These are phyloP conservation scores for Heliconius charithonia DNA, from an alignment of 2,888 invertebrate genomes.

Conservation along the genomic window DNA sequence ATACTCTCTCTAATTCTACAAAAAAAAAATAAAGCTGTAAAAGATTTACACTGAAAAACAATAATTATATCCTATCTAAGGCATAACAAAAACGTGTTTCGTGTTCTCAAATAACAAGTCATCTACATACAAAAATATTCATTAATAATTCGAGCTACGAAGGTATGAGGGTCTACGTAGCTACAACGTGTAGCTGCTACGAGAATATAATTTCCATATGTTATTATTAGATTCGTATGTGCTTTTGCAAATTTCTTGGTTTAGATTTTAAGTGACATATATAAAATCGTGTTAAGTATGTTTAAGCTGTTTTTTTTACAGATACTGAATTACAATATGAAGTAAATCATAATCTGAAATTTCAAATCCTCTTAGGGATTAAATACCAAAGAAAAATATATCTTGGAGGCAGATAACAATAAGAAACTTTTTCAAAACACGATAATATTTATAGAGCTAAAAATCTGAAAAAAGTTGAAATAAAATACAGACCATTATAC, in stretches of 20 bases:
- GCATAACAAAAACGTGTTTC: neutral
- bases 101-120: constrained; percentile 13
- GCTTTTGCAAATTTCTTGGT: neutral
- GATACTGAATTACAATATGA: neutral
- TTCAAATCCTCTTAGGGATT: no score
- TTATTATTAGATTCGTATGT: constrained; percentile 24
- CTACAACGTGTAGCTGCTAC: neutral
- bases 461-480: no score
- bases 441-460: no score
- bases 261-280: neutral
- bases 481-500: no score
- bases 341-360: no score
- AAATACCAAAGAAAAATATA: no score
- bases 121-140: constrained; percentile 31
- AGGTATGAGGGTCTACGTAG: constrained; percentile 26
- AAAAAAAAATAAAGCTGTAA: neutral
- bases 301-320: neutral
- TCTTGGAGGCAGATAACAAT: no score
- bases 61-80: neutral
- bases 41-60: neutral
- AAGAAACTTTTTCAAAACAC: no score
- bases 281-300: neutral
- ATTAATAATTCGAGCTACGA: constrained; percentile 28
- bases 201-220: constrained; percentile 6
- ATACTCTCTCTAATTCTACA: no score